Evolutionary conservation across 2,797 vertebrate genomes (phyloP).

Genomic region (Hyperoplus lanceolatus): DNA sequence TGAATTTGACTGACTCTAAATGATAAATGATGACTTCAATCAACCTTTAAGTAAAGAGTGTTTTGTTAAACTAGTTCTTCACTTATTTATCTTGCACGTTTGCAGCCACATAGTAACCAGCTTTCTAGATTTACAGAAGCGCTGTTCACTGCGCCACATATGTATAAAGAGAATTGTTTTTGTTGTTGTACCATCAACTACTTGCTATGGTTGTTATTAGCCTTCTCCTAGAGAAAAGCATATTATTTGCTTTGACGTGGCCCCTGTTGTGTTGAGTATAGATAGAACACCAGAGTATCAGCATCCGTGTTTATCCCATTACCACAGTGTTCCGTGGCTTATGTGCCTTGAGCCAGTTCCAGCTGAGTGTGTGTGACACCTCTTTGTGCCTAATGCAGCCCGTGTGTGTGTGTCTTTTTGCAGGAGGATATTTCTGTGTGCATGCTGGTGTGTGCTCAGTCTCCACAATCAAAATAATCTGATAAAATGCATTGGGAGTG

Average conservation of each 20-base stretch:
- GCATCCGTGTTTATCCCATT: slow-evolving; percentile 20
- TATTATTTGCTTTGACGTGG: not conserved
- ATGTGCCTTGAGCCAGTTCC: slow-evolving; percentile 30
- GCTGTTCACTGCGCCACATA: too few species aligned
- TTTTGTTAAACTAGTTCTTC: too few species aligned
- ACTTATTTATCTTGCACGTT: too few species aligned
- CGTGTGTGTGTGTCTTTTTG: slow-evolving; percentile 32
- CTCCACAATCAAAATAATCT: slow-evolving; percentile 76
- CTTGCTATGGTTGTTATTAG: too few species aligned
- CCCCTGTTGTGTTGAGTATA: not conserved
- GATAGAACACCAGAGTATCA: not conserved
- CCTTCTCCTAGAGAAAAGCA: not conserved
- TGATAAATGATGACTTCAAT: too few species aligned
- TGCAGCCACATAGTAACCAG: too few species aligned
- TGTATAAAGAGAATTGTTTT: too few species aligned
- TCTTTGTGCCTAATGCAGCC: slow-evolving; percentile 36
- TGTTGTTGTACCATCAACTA: too few species aligned
- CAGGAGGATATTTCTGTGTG: slow-evolving; percentile 37
- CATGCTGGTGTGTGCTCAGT: slow-evolving; percentile 47
- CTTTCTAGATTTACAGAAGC: too few species aligned
- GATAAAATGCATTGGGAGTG: slow-evolving; percentile 72
- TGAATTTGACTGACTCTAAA: too few species aligned
- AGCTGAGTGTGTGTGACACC: slow-evolving; percentile 27
- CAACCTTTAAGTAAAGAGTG: too few species aligned
- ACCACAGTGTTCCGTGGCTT: slow-evolving; percentile 22